Base-by-base conservation (phyloP, 2,888 invertebrate species). In the Cantharis lateralis region DNA sequence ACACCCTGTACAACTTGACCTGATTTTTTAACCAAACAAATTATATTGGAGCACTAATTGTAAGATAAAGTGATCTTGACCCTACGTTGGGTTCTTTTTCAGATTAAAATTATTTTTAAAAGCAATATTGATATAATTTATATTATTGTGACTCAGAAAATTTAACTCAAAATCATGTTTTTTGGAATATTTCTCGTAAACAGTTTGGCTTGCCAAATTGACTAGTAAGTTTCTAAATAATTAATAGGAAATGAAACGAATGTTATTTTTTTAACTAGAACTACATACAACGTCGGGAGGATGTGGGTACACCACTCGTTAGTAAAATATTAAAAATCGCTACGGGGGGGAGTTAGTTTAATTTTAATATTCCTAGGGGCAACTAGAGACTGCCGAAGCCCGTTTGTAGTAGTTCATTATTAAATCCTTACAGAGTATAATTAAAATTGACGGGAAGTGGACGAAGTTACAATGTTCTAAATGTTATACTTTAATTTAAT, bases 61-160 rank as follows among this genome's bases (percentile, higher is more conserved):
- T 66, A 66, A 66, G n/a, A 20, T 18, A 64, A 66, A 66, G 10
- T n/a, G 64, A n/a, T 24, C 64, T 66, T 66, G 64, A 66, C 18
- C 64, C 24, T 20, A 20, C n/a, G n/a, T 66, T 20, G 9, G 20
- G 18, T 20, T 24, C 20, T 7, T 18, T 24, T 66, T 66, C n/a
- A 20, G 64, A 66, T 66, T 10, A 66, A 66, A 66, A 48, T 48
- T 66, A 66, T 66, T 66, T 66, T 66, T 66, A n/a, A 66, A 63
- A 63, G 16, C 18, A 18, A 20, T 64, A 64, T 20, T 20, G 3
- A 64, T 20, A 13, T 24, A 20, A 20, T 66, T 20, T n/a, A 20
- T 20, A 24, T 15, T 13, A 24, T 20, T n/a, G 9, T 66, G 64
- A 66, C n/a, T 66, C 20, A 66, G 64, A 66, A 66, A 66, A 66